Evolutionary conservation across 2,888 invertebrate species (phyloP).

Genomic region (Diaperis boleti): DNA sequence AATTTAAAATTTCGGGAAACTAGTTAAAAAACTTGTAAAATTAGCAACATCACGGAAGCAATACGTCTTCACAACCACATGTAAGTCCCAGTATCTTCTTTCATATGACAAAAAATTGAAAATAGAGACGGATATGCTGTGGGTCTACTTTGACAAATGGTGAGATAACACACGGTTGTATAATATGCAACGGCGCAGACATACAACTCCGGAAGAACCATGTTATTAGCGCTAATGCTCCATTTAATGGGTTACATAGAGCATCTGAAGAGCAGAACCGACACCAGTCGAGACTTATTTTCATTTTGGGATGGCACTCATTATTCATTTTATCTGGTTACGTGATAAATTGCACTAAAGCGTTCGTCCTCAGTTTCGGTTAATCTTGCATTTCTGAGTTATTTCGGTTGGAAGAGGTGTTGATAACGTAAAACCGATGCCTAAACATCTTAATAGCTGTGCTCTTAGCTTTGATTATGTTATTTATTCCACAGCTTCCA

Average conservation of each 20-base stretch:
- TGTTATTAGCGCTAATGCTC: constrained; percentile 2
- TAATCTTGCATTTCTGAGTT: constrained; percentile 19
- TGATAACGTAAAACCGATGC: constrained; percentile 30
- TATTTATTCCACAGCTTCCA: constrained; percentile 19
- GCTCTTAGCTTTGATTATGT: constrained; percentile 27
- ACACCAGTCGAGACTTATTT: constrained; percentile 4
- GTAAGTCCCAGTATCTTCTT: constrained; percentile 20
- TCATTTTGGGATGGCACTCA: constrained; percentile 20
- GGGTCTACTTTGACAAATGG: constrained; percentile 12
- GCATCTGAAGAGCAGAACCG: not conserved
- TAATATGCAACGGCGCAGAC: constrained; percentile 18
- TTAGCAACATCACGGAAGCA: constrained; percentile 1
- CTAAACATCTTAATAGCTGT: constrained; percentile 27
- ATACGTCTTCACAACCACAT: constrained; percentile 11
- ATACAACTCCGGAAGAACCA: not conserved
- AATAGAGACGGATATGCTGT: not conserved
- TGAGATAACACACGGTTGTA: constrained; percentile 5
- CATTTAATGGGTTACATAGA: not conserved
- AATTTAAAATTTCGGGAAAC: not conserved
- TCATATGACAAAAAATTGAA: constrained; percentile 8
- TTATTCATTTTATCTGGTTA: constrained; percentile 29
- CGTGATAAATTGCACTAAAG: constrained; percentile 28
- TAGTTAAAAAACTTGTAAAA: not conserved
- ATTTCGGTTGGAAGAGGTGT: constrained; percentile 29
- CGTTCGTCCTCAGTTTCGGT: constrained; percentile 15